Evolutionary conservation across 2,113 vertebrate genomes (phyloP), one percentile per base, ranked within the genome.

Genomic region (Pelusios castaneus): DNA sequence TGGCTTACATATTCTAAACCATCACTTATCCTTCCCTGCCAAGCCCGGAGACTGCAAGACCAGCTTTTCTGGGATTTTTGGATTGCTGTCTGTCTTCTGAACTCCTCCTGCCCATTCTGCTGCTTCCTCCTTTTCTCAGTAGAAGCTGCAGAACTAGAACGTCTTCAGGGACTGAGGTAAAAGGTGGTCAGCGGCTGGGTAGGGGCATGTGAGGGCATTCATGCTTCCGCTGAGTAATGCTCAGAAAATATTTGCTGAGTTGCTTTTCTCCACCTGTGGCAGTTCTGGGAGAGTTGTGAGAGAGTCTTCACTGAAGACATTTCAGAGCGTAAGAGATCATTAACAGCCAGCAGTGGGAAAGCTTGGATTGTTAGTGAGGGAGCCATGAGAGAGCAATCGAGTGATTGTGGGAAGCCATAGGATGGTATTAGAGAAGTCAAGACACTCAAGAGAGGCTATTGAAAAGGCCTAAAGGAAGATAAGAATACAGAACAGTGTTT

Each of bases 171-270:
- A 96, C 93, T 95, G 90, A 89, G 90, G 89, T 89, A 92, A 94
- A 92, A 77, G 89, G 95, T 95, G 49, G 45, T 90, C 92, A 96
- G 89, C 90, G 92, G 49, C 0, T 51, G 89, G 82, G 89, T 85
- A 91, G 82, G 80, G 86, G 93, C 89, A 92, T 0, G 1, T 85
- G 91, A 92, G 4, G 13, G 34, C 34, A 34, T 43, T 25, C 10
- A 5, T 75, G 70, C 22, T 43, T 41, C 22, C 22, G 11, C 38
- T 75, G 70, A 41, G n/a, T 43, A 38, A 75, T 24, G 70, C 19
- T 92, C 82, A 89, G 92, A 79, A 96, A 95, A 96, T 95, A 95
- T 95, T 94, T 41, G 86, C 95, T 87, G 89, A 87, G 27, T 82
- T 96, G 88, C 95, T 93, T 95, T 92, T 89, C 82, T 95, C 52